Conservation (phyloP, 1,140 invertebrate genomes). For the Scaptodrosophila lebanonensis region DNA sequence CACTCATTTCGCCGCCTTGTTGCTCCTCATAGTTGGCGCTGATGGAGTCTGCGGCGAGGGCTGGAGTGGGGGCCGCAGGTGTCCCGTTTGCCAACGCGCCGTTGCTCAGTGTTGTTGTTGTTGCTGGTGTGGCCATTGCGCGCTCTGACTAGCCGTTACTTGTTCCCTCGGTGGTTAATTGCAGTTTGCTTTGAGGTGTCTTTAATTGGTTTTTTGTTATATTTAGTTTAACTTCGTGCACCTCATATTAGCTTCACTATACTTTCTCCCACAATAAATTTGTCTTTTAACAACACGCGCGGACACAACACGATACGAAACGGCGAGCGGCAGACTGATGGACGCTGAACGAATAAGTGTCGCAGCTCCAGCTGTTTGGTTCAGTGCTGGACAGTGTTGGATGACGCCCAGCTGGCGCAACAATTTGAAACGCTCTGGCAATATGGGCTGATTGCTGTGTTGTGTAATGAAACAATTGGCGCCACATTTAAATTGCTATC, state of each 20-base stretch:
- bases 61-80: neutral
- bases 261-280: neutral
- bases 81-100: conserved; percentile 6
- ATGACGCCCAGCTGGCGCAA: no score
- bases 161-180: conserved; percentile 3
- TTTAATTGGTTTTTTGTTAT: neutral
- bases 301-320: neutral
- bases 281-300: conserved; percentile 18
- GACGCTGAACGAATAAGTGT: no score
- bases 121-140: conserved; percentile 34
- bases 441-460: no score
- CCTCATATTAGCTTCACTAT: conserved; percentile 27
- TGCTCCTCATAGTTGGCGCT: conserved; percentile 66
- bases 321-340: no score
- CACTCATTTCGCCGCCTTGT: conserved; percentile 56
- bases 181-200: neutral
- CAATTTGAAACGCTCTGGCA: no score
- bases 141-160: conserved; percentile 21
- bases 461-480: no score
- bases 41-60: conserved; percentile 47
- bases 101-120: conserved; percentile 26
- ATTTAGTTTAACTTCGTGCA: conserved; percentile 35
- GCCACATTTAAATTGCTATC: no score
- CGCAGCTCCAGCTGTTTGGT: no score
- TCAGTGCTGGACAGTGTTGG: no score